phyloP scores from a whole-genome alignment of 2,888 invertebrate genomes.

The Eupithecia dodoneata region DNA sequence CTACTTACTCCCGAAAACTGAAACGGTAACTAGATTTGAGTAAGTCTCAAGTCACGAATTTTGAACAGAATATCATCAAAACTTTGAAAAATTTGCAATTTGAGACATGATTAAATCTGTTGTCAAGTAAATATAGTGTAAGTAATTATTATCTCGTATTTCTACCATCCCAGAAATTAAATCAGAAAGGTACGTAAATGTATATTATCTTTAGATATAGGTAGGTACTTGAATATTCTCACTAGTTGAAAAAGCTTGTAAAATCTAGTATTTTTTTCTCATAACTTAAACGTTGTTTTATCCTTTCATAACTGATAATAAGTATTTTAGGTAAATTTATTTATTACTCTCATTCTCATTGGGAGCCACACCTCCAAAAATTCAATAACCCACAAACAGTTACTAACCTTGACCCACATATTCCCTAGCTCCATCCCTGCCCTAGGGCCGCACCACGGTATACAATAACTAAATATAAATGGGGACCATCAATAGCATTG shows the following conservation, averaged over 20 bases:
- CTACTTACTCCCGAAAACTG: not conserved
- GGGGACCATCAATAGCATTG: slow-evolving; percentile 39
- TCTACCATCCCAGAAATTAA: not conserved
- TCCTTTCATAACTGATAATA: not conserved
- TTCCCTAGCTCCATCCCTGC: slow-evolving; percentile 15
- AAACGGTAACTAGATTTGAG: not conserved
- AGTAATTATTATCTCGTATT: not conserved
- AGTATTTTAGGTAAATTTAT: not conserved
- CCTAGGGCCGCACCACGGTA: slow-evolving; percentile 19
- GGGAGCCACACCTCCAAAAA: not conserved
- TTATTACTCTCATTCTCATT: not conserved
- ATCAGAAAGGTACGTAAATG: not conserved
- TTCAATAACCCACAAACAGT: not conserved
- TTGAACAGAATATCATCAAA: not conserved
- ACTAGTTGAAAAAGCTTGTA: too few species aligned
- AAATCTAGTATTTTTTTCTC: too few species aligned
- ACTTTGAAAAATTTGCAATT: not conserved
- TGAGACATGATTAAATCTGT: not conserved
- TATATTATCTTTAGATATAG: too few species aligned
- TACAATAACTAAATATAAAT: slow-evolving; percentile 42
- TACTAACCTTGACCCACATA: slow-evolving; percentile 1
- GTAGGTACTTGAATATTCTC: too few species aligned
- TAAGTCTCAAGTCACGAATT: not conserved
- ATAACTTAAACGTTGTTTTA: not conserved
- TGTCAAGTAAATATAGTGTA: not conserved